phyloP scores from a whole-genome alignment of 2,888 invertebrate genomes.

The Tanytarsus gracilentus region DNA sequence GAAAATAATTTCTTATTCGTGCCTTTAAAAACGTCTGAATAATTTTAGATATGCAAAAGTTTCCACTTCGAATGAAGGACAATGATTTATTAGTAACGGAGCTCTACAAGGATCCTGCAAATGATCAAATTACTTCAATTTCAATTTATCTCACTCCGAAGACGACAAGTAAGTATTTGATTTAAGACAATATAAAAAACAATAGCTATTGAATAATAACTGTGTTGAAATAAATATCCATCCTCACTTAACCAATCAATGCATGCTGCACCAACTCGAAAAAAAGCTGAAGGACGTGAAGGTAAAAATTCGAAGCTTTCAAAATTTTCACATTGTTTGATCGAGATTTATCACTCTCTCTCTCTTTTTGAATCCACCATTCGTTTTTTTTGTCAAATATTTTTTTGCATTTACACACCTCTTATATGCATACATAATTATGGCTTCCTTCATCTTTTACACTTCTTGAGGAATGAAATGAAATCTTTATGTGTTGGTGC shows the following conservation, averaged over 20 bases:
- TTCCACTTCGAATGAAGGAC: slow-evolving; percentile 97
- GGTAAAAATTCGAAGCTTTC: too few relatives aligned
- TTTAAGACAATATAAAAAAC: too few relatives aligned
- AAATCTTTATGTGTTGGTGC: slow-evolving; percentile 20
- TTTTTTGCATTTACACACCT: too few relatives aligned
- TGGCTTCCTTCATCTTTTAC: not conserved
- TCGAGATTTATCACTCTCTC: too few relatives aligned
- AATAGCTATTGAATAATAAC: too few relatives aligned
- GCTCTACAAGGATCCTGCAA: slow-evolving; percentile 86
- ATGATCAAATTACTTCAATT: slow-evolving; percentile 94
- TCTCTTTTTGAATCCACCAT: too few relatives aligned
- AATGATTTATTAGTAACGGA: slow-evolving; percentile 96
- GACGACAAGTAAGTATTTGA: slow-evolving; percentile 76
- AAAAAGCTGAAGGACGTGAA: slow-evolving; percentile 44
- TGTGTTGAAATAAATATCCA: too few relatives aligned
- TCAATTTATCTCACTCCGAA: slow-evolving; percentile 98
- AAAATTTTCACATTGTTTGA: too few relatives aligned
- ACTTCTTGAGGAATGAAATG: not conserved
- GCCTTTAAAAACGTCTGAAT: slow-evolving; percentile 31
- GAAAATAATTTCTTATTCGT: slow-evolving; percentile 1
- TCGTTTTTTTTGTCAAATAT: too few relatives aligned
- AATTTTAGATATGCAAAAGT: slow-evolving; percentile 93
- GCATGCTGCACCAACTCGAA: slow-evolving; percentile 52
- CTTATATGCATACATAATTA: too few relatives aligned
- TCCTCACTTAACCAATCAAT: too few relatives aligned